Evolutionary conservation across 2,888 invertebrate genomes (phyloP).

Genomic region (Scaptomyza parva): DNA sequence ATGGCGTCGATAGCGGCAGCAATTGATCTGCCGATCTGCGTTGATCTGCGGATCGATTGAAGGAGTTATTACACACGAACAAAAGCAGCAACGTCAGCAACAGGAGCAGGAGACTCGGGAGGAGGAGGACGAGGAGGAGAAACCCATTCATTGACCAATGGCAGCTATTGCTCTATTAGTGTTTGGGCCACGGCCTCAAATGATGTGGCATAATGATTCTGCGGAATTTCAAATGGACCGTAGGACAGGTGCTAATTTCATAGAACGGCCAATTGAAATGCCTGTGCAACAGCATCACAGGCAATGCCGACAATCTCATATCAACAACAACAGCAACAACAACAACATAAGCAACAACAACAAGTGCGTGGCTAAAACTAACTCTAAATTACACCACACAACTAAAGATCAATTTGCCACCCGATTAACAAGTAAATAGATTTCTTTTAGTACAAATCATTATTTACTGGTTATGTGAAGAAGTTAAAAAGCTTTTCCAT

Average conservation of each 20-base stretch:
- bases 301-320: constrained; percentile 70
- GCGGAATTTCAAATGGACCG: constrained; percentile 81
- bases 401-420: constrained; percentile 7
- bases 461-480: background rate
- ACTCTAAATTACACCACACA: constrained; percentile 70
- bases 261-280: constrained; percentile 80
- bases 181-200: constrained; percentile 63
- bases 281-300: constrained; percentile 62
- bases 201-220: constrained; percentile 80
- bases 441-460: background rate
- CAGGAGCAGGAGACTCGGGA: background rate
- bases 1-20: constrained; percentile 77
- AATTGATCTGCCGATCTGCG: constrained; percentile 75
- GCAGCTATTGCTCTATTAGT: constrained; percentile 78
- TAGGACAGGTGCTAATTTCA: constrained; percentile 83
- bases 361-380: constrained; percentile 76
- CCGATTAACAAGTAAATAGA: constrained; percentile 5
- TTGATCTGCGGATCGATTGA: constrained; percentile 77
- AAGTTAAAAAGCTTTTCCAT: background rate
- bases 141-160: constrained; percentile 50
- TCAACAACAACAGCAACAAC: too few relatives aligned
- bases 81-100: constrained; percentile 35
- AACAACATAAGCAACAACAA: too few relatives aligned
- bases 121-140: constrained; percentile 1
- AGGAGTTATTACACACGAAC: constrained; percentile 80